Evolutionary conservation across 2,888 invertebrate species (phyloP).

Genomic region (Callyntrura sp.): DNA sequence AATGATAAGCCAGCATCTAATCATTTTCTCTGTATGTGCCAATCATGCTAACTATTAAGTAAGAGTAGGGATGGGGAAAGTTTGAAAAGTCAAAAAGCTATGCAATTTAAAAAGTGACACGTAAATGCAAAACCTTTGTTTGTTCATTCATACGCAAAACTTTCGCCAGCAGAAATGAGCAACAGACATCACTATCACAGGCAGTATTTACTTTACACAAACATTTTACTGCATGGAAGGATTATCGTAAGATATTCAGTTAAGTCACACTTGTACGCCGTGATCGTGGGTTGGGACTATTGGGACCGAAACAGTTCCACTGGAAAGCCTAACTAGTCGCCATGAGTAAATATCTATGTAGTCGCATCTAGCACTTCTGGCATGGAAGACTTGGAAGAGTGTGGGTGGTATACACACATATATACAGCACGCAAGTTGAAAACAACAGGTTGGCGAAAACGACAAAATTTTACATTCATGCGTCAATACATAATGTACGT

Average conservation of each 20-base stretch:
- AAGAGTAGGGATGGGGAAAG: too few species aligned
- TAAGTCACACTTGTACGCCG: not conserved
- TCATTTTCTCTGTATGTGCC: not conserved
- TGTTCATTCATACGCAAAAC: not conserved
- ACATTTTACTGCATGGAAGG: not conserved
- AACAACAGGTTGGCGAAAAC: not conserved
- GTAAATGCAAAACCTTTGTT: not conserved
- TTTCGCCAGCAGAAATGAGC: constrained; percentile 3
- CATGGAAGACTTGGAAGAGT: not conserved
- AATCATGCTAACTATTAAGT: not conserved
- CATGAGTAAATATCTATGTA: not conserved
- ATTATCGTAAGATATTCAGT: too few species aligned
- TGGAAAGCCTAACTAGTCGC: too few species aligned
- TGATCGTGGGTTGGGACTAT: too few species aligned
- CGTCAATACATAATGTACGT: too few species aligned
- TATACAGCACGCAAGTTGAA: not conserved
- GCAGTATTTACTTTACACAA: not conserved
- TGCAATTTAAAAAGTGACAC: not conserved
- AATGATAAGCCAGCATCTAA: not conserved
- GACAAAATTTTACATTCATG: too few species aligned
- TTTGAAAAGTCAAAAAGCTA: not conserved
- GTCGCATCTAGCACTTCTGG: not conserved
- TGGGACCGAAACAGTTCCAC: too few species aligned
- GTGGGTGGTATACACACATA: not conserved
- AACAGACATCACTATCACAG: not conserved